phyloP scores from a whole-genome alignment of 2,113 vertebrate genomes.

The Corythornis madagascariensis region DNA sequence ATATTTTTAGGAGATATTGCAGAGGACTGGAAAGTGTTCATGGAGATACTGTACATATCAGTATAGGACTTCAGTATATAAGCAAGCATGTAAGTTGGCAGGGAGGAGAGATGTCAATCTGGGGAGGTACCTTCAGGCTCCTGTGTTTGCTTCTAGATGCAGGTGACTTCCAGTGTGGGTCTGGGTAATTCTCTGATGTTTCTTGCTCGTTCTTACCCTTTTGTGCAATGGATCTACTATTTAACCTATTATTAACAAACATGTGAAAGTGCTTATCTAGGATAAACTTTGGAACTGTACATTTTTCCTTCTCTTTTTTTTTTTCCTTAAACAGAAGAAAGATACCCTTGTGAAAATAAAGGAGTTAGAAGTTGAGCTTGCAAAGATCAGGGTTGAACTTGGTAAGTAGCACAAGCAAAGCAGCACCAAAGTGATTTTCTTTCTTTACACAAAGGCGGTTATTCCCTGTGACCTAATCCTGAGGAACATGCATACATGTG shows the following conservation, averaged over 20 bases:
- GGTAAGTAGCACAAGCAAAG: conserved; percentile 82
- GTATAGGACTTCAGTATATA: background rate
- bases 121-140: background rate
- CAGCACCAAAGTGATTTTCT: conserved; percentile 6
- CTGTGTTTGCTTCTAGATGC: background rate
- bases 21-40: background rate
- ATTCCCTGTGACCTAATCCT: background rate
- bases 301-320: conserved; percentile 55
- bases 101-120: background rate
- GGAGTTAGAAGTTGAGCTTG: conserved; percentile 88
- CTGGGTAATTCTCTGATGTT: background rate
- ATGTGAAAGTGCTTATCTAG: conserved; percentile 47
- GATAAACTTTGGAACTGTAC: conserved; percentile 41
- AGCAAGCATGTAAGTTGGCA: background rate
- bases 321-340: conserved; percentile 85
- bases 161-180: background rate
- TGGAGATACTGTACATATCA: background rate
- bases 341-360: conserved; percentile 88
- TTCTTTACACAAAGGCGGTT: background rate
- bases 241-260: background rate
- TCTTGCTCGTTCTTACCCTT: background rate
- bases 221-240: background rate
- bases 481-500: background rate
- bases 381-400: conserved; percentile 95
- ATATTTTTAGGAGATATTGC: background rate